A percentile compares a stretch with the other conserved stretches of the same genome.
These are phyloP conservation scores for Buphagus erythrorhynchus DNA, from an alignment of 2,797 vertebrate species.

Conservation along the genomic window DNA sequence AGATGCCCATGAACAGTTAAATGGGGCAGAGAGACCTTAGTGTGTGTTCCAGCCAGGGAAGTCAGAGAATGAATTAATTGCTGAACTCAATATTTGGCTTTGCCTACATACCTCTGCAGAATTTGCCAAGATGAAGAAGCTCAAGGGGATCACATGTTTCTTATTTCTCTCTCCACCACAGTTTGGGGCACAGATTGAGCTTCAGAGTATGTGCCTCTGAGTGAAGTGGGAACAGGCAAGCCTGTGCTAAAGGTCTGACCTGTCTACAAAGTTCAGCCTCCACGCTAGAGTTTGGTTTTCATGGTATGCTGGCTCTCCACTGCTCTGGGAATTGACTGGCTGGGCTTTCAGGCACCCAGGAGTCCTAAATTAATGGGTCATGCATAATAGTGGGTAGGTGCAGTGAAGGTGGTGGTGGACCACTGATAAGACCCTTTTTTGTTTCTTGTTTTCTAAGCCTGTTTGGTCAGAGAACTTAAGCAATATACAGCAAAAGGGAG, in stretches of 20 bases:
- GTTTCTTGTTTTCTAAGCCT: background rate
- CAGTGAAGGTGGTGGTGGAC: background rate
- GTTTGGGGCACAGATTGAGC: background rate
- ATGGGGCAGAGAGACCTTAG: constrained; percentile 28
- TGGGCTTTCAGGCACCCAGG: background rate
- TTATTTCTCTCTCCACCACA: background rate
- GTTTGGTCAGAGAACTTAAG: background rate
- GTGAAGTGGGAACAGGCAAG: background rate
- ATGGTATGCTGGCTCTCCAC: background rate
- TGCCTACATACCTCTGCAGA: background rate
- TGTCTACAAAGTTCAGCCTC: background rate
- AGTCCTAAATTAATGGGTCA: background rate
- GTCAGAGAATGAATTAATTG: background rate
- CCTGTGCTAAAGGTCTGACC: background rate
- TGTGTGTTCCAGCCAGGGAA: background rate
- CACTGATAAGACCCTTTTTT: background rate
- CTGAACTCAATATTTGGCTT: constrained; percentile 20
- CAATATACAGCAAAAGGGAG: background rate
- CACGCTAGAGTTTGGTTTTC: background rate
- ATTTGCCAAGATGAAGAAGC: constrained; percentile 22
- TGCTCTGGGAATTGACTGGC: background rate
- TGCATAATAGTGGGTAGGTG: background rate
- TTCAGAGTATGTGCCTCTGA: background rate
- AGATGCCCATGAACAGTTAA: background rate
- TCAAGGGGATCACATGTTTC: background rate